Conservation (phyloP, 2,797 vertebrate genomes). For the Pseudochirops corinnae region DNA sequence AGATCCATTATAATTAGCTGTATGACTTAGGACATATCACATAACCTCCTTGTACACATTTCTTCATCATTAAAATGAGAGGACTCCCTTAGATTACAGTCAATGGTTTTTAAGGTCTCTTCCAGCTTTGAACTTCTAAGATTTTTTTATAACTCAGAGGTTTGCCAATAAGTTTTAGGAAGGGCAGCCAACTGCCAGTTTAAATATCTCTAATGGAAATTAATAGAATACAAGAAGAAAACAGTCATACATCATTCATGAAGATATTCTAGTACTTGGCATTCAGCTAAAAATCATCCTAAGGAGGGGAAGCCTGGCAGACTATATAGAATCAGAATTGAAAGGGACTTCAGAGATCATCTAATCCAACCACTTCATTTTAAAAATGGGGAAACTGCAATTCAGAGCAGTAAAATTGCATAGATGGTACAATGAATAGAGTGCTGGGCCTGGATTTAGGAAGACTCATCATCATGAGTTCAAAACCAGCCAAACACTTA, state of each 20-base stretch:
- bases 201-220: slow-evolving; percentile 6
- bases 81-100: not conserved
- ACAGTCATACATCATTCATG: not conserved
- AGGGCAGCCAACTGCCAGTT: not conserved
- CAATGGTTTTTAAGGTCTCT: not conserved
- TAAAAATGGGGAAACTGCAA: not conserved
- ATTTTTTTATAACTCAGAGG: not conserved
- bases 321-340: not conserved
- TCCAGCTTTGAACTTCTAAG: not conserved
- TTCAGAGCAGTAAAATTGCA: not conserved
- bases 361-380: not conserved
- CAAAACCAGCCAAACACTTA: no score
- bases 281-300: not conserved
- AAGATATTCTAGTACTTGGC: not conserved
- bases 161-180: not conserved
- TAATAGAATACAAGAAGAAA: not conserved
- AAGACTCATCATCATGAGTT: no score
- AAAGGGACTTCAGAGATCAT: not conserved
- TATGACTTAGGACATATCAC: not conserved
- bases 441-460: no score
- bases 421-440: not conserved
- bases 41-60: not conserved
- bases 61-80: slow-evolving; percentile 26
- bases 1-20: not conserved
- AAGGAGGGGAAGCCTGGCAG: not conserved